Conservation (phyloP, 2,888 invertebrate species). For the Epinotia bilunana region DNA sequence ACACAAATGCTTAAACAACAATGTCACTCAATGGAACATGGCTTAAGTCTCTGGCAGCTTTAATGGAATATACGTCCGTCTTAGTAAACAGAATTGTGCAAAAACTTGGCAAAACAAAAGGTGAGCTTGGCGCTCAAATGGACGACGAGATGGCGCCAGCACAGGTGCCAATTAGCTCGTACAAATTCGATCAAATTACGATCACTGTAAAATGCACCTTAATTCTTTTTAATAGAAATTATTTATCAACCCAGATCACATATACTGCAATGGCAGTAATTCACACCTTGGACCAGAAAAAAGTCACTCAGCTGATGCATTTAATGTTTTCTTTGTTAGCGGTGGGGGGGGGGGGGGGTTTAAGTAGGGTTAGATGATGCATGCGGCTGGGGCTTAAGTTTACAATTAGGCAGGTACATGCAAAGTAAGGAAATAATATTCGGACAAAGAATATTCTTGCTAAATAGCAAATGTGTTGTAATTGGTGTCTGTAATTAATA, state of each 20-base stretch:
- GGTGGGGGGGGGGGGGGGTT: too few species aligned
- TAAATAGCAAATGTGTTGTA: too few species aligned
- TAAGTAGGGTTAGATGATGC: too few species aligned
- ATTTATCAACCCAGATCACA: background rate
- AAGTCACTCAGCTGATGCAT: too few species aligned
- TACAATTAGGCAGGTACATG: too few species aligned
- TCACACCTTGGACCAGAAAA: background rate
- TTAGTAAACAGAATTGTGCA: slow-evolving; percentile 1
- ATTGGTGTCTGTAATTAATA: too few species aligned
- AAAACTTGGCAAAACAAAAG: slow-evolving; percentile 1
- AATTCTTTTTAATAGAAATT: background rate
- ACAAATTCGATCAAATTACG: background rate
- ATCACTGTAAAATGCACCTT: background rate
- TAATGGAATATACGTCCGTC: background rate
- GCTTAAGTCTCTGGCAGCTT: background rate
- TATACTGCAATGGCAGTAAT: background rate
- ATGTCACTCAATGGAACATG: background rate
- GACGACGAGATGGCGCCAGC: slow-evolving; percentile 17
- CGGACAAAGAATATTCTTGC: too few species aligned
- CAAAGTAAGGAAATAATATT: too few species aligned
- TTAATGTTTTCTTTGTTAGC: too few species aligned
- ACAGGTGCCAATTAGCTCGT: slow-evolving; percentile 10
- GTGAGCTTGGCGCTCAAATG: background rate
- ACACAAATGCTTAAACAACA: slow-evolving; percentile 16
- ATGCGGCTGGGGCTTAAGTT: too few species aligned